Evolutionary conservation across 2,888 invertebrate genomes (phyloP), one percentile per base, ranked within the genome.

Genomic region (Leucophora obtusa): DNA sequence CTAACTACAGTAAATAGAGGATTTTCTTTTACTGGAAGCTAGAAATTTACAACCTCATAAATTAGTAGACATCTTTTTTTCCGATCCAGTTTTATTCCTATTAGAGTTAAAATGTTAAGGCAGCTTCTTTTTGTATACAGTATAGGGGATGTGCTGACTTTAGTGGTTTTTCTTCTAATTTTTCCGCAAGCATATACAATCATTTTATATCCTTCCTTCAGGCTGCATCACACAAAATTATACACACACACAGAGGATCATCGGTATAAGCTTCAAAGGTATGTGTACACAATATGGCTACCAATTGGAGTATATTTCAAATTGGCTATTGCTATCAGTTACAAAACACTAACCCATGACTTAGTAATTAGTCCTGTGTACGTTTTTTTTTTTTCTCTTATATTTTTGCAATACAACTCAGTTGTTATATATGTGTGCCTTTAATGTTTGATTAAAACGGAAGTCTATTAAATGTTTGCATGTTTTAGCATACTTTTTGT

Each of bases 21-120:
- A 62, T 78, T 66, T 74, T 68, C 60, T 74, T 60, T 10, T 53
- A 59, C 43, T 33, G 35, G 21, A 43, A 71, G 70, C 71, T 65
- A 24, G 10, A 10, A 60, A 71, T 77, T 71, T 71, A 71, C 53
- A 62, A 62, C 56, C 79, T 71, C 75, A 75, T 79, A 79, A 79
- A 79, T 75, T 75, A 75, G 75, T 62, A 51, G 38, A 66, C 33
- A 51, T 38, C n/a, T n/a, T 17, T 75, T 62, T 66, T 51, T 54
- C n/a, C 14, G 28, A 6, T 28, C 6, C 11, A 60, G 38, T 59
- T 35, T 54, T 18, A 51, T 18, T 17, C 63, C 14, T 24, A 17
- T 72, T 18, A 50, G 28, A 15, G 43, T 33, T 58, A 54, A 35
- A 56, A 28, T 60, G 6, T 43, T 53, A 43, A 28, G 47, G 50